Base-by-base conservation (phyloP, 2,113 vertebrate genomes). In the Solenodon paradoxus region DNA sequence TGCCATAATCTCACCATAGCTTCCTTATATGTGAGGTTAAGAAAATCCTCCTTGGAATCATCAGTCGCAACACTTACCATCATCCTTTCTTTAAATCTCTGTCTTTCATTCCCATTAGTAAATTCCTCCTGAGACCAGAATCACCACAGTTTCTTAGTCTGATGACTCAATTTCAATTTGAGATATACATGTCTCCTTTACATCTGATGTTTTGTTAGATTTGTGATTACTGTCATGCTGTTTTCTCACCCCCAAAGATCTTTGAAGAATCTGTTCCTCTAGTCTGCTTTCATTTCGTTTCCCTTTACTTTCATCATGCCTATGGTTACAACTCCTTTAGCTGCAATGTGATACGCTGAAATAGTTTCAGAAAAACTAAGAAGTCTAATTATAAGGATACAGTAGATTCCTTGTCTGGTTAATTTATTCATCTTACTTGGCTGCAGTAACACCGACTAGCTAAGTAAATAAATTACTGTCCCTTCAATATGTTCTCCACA, bases 401-500 rank as follows among this genome's bases (percentile, higher is more conserved):
- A 82, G 47, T 82, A 26, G 68, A 77, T 94, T 82, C 11, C 40
- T 83, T 84, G 57, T 80, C 42, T 47, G 20, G 40, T 35, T 90
- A 72, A 90, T 83, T 72, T 86, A 92, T 87, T 87, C 61, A 42
- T 71, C 40, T 85, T 35, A 24, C 17, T 92, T 96, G 75, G 61
- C 74, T 92, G 40, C 51, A 38, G 6, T 53, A 55, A 32, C 13
- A 1, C 86, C 68, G 66, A 87, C 26, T n/a, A 28, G 9, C n/a
- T 49, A 64, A 82, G 26, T 66, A 94, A 92, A 87, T 87, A 87
- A 92, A 92, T 75, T 59, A 0, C 35, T 17, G 3, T 30, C 12
- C 57, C 20, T 92, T 71, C 68, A 90, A 4, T 92, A 22, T 92
- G 75, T 90, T 89, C 35, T 72, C 68, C 74, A 53, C 61, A n/a